Percentiles rank a stretch among this genome's conserved stretches.
phyloP scores from a whole-genome alignment of 2,888 invertebrate species.

The Zaprionus bogoriensis region DNA sequence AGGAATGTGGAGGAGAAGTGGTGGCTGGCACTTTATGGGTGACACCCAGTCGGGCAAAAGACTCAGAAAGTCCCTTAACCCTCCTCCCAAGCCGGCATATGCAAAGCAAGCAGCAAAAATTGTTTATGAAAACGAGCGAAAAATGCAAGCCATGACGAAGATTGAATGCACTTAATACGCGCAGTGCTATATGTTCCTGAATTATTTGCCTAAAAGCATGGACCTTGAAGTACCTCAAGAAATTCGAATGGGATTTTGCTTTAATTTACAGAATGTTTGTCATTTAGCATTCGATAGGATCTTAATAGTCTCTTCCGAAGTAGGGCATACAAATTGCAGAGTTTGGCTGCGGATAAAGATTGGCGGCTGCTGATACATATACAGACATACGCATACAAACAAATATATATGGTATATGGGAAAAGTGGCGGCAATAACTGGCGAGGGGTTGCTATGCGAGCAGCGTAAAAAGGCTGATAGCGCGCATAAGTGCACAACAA shows the following conservation, averaged over 20 bases:
- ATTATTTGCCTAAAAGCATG: background rate
- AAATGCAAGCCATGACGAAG: background rate
- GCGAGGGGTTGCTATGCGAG: constrained; percentile 8
- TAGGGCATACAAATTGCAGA: constrained; percentile 54
- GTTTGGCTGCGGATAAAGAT: constrained; percentile 49
- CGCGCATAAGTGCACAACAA: constrained; percentile 73
- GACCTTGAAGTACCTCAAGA: background rate
- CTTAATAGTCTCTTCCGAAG: background rate
- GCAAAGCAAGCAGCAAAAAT: constrained; percentile 45
- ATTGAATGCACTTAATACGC: constrained; percentile 19
- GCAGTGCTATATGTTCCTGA: too few species aligned
- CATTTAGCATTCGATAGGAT: background rate
- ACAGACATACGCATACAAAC: constrained; percentile 10
- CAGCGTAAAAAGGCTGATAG: constrained; percentile 62
- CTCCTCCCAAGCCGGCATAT: constrained; percentile 31
- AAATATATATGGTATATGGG: background rate
- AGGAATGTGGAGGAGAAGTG: constrained; percentile 35
- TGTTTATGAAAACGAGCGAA: constrained; percentile 53
- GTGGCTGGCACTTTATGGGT: constrained; percentile 58
- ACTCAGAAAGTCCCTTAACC: constrained; percentile 12
- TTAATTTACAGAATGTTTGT: background rate
- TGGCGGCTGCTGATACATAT: constrained; percentile 54
- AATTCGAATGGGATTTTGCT: too few species aligned
- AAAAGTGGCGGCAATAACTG: constrained; percentile 49
- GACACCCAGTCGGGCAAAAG: constrained; percentile 28